Base-by-base conservation (phyloP, 2,113 vertebrate genomes). In the Nothobranchius furzeri region DNA sequence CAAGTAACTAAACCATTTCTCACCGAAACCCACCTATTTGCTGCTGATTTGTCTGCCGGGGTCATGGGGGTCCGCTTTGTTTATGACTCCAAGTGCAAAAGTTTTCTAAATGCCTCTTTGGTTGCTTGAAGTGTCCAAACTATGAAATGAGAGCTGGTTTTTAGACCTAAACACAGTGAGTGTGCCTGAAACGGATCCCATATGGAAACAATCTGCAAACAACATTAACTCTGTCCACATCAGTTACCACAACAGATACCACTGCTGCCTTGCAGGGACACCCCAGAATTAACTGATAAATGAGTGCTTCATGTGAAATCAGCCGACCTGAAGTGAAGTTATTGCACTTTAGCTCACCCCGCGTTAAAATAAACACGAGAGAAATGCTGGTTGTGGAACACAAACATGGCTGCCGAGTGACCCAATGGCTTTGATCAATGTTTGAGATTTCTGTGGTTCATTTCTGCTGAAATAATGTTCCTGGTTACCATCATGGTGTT, bases 161-260 rank as follows among this genome's bases (percentile, higher is more conserved):
- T 71, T 76, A 50, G 75, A 77, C 73, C 12, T 46, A 76, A 79
- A 50, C 54, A 54, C 68, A 61, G 35, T 56, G 60, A 70, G 48
- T 47, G 35, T 50, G 46, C 52, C 52, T 60, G 53, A 79, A 89
- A 78, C 37, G 67, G 48, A 54, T 15, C 57, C 50, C 92, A 93
- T 90, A 88, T 92, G 92, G 91, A 90, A 92, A 79, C 90, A 89
- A 91, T 93, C 85, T 85, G 14, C 68, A 64, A 11, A 52, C 60
- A 51, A 61, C 87, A 85, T 88, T 73, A 81, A 76, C 42, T 57
- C 82, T 87, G 85, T 91, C 89, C 86, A 85, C 76, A 48, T 64
- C 45, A 68, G 82, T 91, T 91, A 91, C 66, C 42, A 20, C 80
- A 76, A 84, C 36, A 70, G 78, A 87, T 76, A 65, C 84, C 88